Evolutionary conservation across 2,888 invertebrate species (phyloP).

Genomic region (Cartodere bifasciata): DNA sequence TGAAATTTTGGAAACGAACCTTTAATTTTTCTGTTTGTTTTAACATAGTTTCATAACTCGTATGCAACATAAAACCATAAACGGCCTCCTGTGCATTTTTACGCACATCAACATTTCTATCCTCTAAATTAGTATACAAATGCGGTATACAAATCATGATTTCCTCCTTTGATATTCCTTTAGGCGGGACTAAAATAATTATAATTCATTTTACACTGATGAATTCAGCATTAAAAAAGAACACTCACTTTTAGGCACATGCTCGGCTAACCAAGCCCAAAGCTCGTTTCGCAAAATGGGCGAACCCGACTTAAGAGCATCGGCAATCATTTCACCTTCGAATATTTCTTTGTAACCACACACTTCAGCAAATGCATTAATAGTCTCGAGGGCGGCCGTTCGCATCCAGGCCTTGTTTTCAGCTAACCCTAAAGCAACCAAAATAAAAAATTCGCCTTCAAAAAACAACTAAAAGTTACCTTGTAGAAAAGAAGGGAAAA

Average conservation of each 20-base stretch:
- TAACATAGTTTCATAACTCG: slow-evolving; percentile 70
- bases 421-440: slow-evolving; percentile 41
- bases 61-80: slow-evolving; percentile 84
- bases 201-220: not conserved
- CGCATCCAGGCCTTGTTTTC: slow-evolving; percentile 71
- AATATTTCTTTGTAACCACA: slow-evolving; percentile 71
- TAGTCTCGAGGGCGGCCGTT: slow-evolving; percentile 65
- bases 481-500: slow-evolving; percentile 82
- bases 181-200: slow-evolving; percentile 44
- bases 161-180: slow-evolving; percentile 72
- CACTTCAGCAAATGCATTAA: slow-evolving; percentile 74
- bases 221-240: not conserved
- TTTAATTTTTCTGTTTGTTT: slow-evolving; percentile 68
- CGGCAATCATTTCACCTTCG: slow-evolving; percentile 80
- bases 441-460: too few relatives aligned
- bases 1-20: slow-evolving; percentile 34
- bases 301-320: slow-evolving; percentile 75
- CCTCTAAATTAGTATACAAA: slow-evolving; percentile 74
- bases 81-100: slow-evolving; percentile 84
- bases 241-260: slow-evolving; percentile 55
- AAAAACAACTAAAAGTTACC: too few relatives aligned
- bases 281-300: slow-evolving; percentile 71
- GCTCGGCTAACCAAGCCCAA: slow-evolving; percentile 75
- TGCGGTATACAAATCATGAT: slow-evolving; percentile 61
- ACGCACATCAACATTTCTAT: slow-evolving; percentile 82